Conservation (phyloP, 2,888 invertebrate species). For the Brachyopa scutellaris region DNA sequence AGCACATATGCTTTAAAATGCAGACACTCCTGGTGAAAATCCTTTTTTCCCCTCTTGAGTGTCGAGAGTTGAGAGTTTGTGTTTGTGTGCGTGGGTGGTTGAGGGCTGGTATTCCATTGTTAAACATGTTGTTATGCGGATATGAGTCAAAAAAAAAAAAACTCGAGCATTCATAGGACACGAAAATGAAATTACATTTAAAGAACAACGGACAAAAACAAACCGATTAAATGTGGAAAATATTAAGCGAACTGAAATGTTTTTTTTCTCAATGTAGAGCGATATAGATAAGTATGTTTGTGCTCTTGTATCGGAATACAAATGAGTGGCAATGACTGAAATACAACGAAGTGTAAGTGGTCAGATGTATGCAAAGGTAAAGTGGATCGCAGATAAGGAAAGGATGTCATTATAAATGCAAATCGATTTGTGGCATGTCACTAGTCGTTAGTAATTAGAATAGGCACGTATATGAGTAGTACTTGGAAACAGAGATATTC, state of each 20-base stretch:
- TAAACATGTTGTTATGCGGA: conserved; percentile 46
- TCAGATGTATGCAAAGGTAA: conserved; percentile 10
- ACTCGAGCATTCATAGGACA: conserved; percentile 38
- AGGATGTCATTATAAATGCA: conserved; percentile 41
- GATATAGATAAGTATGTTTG: neutral
- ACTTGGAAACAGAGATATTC: too few relatives aligned
- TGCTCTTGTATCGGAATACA: neutral
- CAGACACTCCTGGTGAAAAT: conserved; percentile 39
- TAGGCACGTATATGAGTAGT: neutral
- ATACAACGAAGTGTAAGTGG: neutral
- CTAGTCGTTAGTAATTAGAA: conserved; percentile 26
- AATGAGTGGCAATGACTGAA: conserved; percentile 7
- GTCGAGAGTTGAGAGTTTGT: conserved; percentile 3
- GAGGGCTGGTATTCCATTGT: conserved; percentile 26
- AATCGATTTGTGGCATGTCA: conserved; percentile 44
- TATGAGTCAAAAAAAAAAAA: conserved; percentile 37
- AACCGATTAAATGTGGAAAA: conserved; percentile 43
- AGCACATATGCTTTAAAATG: conserved; percentile 42
- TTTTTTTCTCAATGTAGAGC: conserved; percentile 42
- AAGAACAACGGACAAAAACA: conserved; percentile 48
- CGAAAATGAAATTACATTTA: conserved; percentile 66
- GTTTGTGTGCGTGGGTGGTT: conserved; percentile 23
- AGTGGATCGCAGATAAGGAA: conserved; percentile 30
- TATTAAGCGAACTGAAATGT: conserved; percentile 34
- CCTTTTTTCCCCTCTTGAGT: too few relatives aligned